A percentile compares a stretch with the other conserved stretches of the same genome.
These are phyloP conservation scores for Avahi laniger DNA, from an alignment of 2,797 vertebrate species.

Conservation along the genomic window DNA sequence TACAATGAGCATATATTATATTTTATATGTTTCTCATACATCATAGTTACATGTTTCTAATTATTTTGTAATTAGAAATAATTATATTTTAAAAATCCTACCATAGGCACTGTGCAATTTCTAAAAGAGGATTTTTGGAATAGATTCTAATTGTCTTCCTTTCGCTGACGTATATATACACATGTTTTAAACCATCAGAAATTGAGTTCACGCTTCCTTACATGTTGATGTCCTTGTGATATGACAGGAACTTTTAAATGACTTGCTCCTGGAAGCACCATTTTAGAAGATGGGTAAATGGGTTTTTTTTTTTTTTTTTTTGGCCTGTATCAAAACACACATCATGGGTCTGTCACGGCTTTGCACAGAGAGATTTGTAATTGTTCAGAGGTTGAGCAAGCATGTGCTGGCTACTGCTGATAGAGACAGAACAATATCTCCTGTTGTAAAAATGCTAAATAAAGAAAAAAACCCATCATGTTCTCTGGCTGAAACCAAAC, in stretches of 20 bases:
- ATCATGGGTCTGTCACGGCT: conserved; percentile 19
- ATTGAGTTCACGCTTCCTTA: conserved; percentile 23
- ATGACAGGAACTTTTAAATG: conserved; percentile 48
- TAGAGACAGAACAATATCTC: conserved; percentile 7
- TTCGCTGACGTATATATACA: background rate
- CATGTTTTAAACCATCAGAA: background rate
- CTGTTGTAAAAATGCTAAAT: conserved; percentile 46
- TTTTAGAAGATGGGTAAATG: conserved; percentile 39
- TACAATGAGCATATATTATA: background rate
- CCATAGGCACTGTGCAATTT: background rate
- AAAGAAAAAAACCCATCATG: background rate
- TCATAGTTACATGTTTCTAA: background rate
- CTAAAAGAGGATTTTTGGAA: background rate
- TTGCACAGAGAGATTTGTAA: conserved; percentile 20
- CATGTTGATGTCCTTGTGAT: conserved; percentile 7
- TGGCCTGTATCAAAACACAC: conserved; percentile 4
- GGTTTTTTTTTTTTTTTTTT: background rate
- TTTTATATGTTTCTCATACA: background rate
- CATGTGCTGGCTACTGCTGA: background rate
- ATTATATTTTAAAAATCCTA: background rate
- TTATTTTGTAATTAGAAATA: conserved; percentile 16
- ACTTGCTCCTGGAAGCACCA: conserved; percentile 6
- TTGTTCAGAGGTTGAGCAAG: background rate
- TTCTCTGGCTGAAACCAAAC: background rate
- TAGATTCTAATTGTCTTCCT: background rate